phyloP scores from a whole-genome alignment of 2,888 invertebrate genomes.

The Liposcelis brunnea region DNA sequence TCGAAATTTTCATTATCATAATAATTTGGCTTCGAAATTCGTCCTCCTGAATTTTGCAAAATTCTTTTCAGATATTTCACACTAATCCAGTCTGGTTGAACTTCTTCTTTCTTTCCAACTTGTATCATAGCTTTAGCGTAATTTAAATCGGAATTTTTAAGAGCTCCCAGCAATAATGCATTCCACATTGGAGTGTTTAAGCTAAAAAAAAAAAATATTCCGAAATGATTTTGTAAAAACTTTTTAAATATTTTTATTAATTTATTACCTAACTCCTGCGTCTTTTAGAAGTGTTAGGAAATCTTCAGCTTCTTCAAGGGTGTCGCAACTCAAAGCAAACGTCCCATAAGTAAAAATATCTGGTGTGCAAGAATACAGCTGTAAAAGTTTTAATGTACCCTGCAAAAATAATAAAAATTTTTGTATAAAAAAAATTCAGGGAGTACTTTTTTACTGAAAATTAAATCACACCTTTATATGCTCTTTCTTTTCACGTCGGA shows the following conservation, averaged over 20 bases:
- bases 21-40: too few relatives aligned
- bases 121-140: constrained; percentile 55
- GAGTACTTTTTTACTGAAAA: not conserved
- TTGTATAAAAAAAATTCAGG: constrained; percentile 2
- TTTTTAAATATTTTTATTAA: constrained; percentile 7
- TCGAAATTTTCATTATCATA: too few relatives aligned
- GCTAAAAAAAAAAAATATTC: constrained; percentile 29
- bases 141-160: constrained; percentile 37
- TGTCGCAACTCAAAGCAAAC: constrained; percentile 59
- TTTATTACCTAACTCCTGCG: constrained; percentile 40
- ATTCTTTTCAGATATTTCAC: constrained; percentile 38
- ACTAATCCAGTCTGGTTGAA: constrained; percentile 43
- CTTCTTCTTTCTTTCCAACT: constrained; percentile 37
- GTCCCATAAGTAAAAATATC: constrained; percentile 77
- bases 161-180: constrained; percentile 50
- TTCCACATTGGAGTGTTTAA: constrained; percentile 59
- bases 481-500: not conserved
- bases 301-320: constrained; percentile 39
- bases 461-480: too few relatives aligned
- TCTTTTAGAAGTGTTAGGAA: constrained; percentile 53
- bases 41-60: too few relatives aligned
- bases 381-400: constrained; percentile 28
- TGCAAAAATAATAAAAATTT: constrained; percentile 20
- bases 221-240: constrained; percentile 10
- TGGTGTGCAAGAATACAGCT: constrained; percentile 35